A percentile compares a stretch with the other conserved stretches of the same genome.
Evolutionary conservation across 1,140 invertebrate species (phyloP).

Genomic region (Dinoponera quadriceps): DNA sequence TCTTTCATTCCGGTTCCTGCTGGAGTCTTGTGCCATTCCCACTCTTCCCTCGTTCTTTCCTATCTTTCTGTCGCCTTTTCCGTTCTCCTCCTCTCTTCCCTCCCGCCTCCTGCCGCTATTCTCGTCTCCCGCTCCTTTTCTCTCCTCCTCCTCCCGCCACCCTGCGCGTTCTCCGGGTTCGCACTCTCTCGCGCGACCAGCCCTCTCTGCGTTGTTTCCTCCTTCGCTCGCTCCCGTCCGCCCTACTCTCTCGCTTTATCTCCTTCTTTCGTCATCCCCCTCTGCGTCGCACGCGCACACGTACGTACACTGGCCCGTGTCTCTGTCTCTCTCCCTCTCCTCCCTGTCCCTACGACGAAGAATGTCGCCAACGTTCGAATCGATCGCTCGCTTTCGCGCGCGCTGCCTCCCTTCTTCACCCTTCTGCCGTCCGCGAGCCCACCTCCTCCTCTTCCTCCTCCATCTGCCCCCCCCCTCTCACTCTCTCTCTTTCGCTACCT

Average conservation of each 20-base stretch:
- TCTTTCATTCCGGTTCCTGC: conserved; percentile 23
- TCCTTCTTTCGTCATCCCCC: conserved; percentile 39
- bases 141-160: conserved; percentile 46
- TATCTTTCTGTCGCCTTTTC: conserved; percentile 25
- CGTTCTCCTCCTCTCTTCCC: conserved; percentile 34
- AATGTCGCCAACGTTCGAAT: conserved; percentile 83
- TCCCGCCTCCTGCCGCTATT: conserved; percentile 44
- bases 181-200: conserved; percentile 51
- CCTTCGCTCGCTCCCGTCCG: conserved; percentile 45
- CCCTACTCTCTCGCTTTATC: conserved; percentile 55
- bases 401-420: conserved; percentile 66
- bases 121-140: conserved; percentile 65
- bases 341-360: conserved; percentile 77
- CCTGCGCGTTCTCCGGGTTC: conserved; percentile 42
- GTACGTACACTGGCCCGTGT: background rate
- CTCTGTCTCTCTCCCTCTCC: conserved; percentile 49
- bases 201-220: conserved; percentile 62
- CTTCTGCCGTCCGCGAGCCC: conserved; percentile 43
- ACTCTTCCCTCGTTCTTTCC: conserved; percentile 23
- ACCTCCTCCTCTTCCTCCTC: conserved; percentile 21
- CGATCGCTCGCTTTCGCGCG: conserved; percentile 78
- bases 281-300: conserved; percentile 46
- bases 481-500: conserved; percentile 55
- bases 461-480: conserved; percentile 45
- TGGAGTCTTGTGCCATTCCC: background rate